phyloP scores from a whole-genome alignment of 1,140 invertebrate species.

The Drosophila ficusphila region DNA sequence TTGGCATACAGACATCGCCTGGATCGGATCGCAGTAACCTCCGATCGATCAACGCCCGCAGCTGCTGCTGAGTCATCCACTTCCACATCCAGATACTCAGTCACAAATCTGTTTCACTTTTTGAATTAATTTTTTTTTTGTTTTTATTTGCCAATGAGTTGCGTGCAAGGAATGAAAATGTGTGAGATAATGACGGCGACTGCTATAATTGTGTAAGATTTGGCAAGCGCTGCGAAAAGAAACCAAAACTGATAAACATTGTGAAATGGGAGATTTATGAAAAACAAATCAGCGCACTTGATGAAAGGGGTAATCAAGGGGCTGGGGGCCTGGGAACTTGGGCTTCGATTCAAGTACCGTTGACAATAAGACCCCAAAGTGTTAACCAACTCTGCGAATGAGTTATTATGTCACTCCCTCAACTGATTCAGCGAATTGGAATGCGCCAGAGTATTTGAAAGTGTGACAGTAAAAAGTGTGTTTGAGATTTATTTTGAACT shows the following conservation, averaged over 20 bases:
- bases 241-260: slow-evolving; percentile 36
- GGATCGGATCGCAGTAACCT: slow-evolving; percentile 26
- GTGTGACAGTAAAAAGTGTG: neutral
- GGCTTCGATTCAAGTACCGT: slow-evolving; percentile 6
- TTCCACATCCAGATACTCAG: slow-evolving; percentile 8
- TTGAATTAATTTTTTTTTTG: slow-evolving; percentile 3
- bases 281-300: slow-evolving; percentile 31
- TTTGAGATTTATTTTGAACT: neutral
- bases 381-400: neutral
- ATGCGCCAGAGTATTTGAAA: slow-evolving; percentile 1
- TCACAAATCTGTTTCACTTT: slow-evolving; percentile 35
- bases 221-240: slow-evolving; percentile 21
- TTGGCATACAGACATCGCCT: slow-evolving; percentile 5
- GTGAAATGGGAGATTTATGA: slow-evolving; percentile 37
- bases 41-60: slow-evolving; percentile 31
- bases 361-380: slow-evolving; percentile 5
- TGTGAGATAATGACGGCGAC: slow-evolving; percentile 40
- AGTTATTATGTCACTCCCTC: slow-evolving; percentile 29
- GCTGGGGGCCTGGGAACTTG: slow-evolving; percentile 12
- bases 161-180: slow-evolving; percentile 48
- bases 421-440: neutral
- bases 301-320: slow-evolving; percentile 6
- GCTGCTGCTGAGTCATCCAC: slow-evolving; percentile 38
- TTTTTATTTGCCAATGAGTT: slow-evolving; percentile 28
- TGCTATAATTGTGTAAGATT: slow-evolving; percentile 44